A percentile compares a stretch with the other conserved stretches of the same genome.
These are phyloP conservation scores for Drosophila dives DNA, from an alignment of 2,888 invertebrate species.

Conservation along the genomic window DNA sequence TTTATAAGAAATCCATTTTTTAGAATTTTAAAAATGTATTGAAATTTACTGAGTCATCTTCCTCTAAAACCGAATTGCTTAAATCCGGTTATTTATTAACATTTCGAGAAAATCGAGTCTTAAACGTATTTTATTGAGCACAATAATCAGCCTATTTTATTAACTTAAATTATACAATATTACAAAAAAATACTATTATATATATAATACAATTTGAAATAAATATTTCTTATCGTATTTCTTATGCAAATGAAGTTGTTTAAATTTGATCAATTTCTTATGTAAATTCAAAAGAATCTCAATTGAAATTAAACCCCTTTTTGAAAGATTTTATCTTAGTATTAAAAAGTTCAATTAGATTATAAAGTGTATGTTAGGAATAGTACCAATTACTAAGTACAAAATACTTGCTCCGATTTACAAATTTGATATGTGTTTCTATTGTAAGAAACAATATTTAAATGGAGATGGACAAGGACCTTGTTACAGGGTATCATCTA, in stretches of 20 bases:
- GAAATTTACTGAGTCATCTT: neutral
- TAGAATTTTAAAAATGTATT: neutral
- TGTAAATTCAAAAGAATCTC: neutral
- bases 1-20: neutral
- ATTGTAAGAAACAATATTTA: neutral
- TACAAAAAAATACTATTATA: too few relatives aligned
- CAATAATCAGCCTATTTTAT: too few relatives aligned
- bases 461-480: neutral
- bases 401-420: neutral
- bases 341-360: rapidly evolving
- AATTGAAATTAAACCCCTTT: neutral
- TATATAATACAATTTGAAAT: neutral
- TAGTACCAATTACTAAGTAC: neutral
- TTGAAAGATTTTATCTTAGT: neutral
- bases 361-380: neutral
- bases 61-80: neutral
- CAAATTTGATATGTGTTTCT: rapidly evolving
- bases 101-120: neutral
- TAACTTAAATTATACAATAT: too few relatives aligned
- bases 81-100: neutral
- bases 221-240: neutral
- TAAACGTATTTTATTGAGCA: too few relatives aligned
- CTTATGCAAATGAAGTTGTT: neutral
- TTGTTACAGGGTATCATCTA: neutral
- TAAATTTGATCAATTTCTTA: neutral